These are phyloP conservation scores for Sphenopsis melanotis DNA, from an alignment of 2,797 vertebrate genomes.

Conservation along the genomic window DNA sequence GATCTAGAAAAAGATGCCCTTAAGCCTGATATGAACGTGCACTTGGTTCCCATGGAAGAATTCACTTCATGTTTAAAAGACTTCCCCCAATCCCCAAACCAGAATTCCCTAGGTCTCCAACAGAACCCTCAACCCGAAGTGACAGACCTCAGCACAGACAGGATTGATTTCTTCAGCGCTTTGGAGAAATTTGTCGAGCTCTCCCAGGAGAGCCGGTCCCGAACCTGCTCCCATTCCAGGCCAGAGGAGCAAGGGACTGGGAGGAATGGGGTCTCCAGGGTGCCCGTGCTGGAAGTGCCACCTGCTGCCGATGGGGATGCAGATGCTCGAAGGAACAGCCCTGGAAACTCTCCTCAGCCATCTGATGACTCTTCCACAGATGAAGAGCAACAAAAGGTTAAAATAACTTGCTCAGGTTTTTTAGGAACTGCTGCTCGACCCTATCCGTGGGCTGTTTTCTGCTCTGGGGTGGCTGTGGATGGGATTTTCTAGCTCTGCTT, in stretches of 20 bases:
- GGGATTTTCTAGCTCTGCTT: not conserved
- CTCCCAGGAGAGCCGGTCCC: conserved; percentile 79
- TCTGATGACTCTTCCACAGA: conserved; percentile 77
- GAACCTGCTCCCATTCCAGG: conserved; percentile 71
- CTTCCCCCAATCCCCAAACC: conserved; percentile 72
- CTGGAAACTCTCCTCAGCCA: conserved; percentile 70
- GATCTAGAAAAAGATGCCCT: conserved; percentile 83
- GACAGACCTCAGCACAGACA: conserved; percentile 82
- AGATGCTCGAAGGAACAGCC: conserved; percentile 65
- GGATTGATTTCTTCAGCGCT: conserved; percentile 93
- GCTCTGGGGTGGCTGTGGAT: not conserved
- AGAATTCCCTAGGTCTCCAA: conserved; percentile 64
- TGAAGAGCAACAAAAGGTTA: conserved; percentile 80
- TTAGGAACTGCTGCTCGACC: not conserved
- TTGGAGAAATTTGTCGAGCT: conserved; percentile 91
- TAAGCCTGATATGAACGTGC: conserved; percentile 81
- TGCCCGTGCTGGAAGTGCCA: conserved; percentile 54
- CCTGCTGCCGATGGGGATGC: conserved; percentile 54
- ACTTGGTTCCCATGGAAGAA: conserved; percentile 75
- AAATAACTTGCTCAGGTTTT: not conserved
- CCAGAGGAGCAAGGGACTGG: conserved; percentile 74
- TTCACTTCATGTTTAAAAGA: conserved; percentile 70
- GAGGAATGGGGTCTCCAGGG: conserved; percentile 65
- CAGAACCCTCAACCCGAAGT: conserved; percentile 59
- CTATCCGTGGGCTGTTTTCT: not conserved